Base-by-base conservation (phyloP, 2,113 vertebrate species). In the Baryphthengus martii region DNA sequence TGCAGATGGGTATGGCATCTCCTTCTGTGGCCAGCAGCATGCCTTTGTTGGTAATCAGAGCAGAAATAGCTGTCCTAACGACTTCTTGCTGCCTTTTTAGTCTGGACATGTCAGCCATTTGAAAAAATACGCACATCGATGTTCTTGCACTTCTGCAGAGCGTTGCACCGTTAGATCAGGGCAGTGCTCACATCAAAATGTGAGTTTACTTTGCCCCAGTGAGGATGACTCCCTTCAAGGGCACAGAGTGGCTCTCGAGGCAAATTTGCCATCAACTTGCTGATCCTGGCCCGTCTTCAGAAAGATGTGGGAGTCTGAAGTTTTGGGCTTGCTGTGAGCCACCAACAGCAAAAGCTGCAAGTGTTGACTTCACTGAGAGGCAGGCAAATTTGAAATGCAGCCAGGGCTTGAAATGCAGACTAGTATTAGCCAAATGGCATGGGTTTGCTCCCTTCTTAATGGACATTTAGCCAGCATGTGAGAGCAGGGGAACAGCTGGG, bases 171-270 rank as follows among this genome's bases (percentile, higher is more conserved):
- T 31, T 68, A 37, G 39, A 77, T 59, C 0, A 0, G 31, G 17
- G 44, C 49, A 59, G 39, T 1, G 1, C 61, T 55, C 1, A 0
- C 3, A 1, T 67, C 5, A 44, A 18, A 50, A n/a, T n/a, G 24
- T 44, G 45, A 59, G 29, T 72, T 83, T 67, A 37, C 35, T n/a
- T 59, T 31, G 42, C 23, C 42, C 6, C 0, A 1, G 6, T 39
- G 16, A 90, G 56, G 62, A 59, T 79, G 50, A 75, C 56, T 50
- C 63, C 63, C 45, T n/a, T 40, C 39, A 67, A 75, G 26, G 56
- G 26, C 49, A 50, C 47, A 13, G 14, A 81, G 47, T 49, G 55
- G 24, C 63, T 63, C 16, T 70, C 0, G 0, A 42, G 28, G n/a
- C 31, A 80, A 53, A 19, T 77, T 90, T 63, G 13, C 45, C 53